These are phyloP conservation scores for Tolmerus cingulatus DNA, from an alignment of 2,888 invertebrate genomes.

Conservation along the genomic window DNA sequence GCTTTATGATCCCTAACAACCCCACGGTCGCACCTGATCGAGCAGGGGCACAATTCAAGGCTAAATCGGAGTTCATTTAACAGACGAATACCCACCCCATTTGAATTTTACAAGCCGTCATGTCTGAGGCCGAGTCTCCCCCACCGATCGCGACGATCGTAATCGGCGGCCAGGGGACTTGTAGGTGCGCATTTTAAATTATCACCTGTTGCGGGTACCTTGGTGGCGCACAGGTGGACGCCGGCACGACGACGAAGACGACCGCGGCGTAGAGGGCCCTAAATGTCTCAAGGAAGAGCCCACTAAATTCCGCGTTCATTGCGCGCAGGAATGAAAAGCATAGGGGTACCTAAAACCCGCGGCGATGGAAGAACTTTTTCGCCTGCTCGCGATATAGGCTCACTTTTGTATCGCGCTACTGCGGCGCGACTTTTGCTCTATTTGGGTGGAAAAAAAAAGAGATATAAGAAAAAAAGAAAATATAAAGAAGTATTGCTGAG, in stretches of 20 bases:
- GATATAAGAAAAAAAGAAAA: not conserved
- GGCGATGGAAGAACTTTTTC: not conserved
- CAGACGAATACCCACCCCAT: constrained; percentile 26
- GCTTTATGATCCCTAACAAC: not conserved
- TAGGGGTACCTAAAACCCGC: not conserved
- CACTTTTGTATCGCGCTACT: not conserved
- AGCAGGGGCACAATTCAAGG: constrained; percentile 15
- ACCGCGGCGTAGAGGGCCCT: not conserved
- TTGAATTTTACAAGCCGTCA: constrained; percentile 13
- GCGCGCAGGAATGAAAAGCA: constrained; percentile 14
- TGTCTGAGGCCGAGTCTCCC: not conserved
- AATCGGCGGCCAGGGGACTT: constrained; percentile 8
- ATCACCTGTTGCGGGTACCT: constrained; percentile 38
- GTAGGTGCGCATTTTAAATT: constrained; percentile 39
- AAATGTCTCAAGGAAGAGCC: constrained; percentile 16
- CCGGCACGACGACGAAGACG: not conserved
- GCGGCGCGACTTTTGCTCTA: constrained; percentile 13
- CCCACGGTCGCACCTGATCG: constrained; percentile 6
- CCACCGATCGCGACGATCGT: not conserved
- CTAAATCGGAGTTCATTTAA: constrained; percentile 28
- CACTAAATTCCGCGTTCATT: constrained; percentile 11
- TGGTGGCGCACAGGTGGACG: constrained; percentile 35
- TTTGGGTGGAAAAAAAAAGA: not conserved
- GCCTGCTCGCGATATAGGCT: not conserved
- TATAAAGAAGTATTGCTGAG: not conserved